Base-by-base conservation (phyloP, 37 sponge, comb jelly and placozoan species). In the Diacarnus erythraeanus region DNA sequence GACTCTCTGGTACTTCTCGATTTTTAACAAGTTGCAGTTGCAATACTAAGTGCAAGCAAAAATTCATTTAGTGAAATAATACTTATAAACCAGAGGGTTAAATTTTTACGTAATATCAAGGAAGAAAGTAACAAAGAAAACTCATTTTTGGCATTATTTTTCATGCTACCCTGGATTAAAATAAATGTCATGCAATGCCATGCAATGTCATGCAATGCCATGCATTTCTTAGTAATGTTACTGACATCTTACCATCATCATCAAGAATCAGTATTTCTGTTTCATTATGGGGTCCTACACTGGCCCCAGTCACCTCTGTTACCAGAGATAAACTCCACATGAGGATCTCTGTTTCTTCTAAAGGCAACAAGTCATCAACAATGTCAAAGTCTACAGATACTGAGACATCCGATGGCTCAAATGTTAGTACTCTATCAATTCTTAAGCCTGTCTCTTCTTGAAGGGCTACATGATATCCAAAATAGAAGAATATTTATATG, bases 161-260 rank as follows among this genome's bases (percentile, higher is more conserved):
- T n/a, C n/a, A n/a, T n/a, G n/a, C n/a, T n/a, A n/a, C n/a, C n/a
- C n/a, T n/a, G n/a, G n/a, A n/a, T n/a, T n/a, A n/a, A n/a, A n/a
- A n/a, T n/a, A n/a, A n/a, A n/a, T n/a, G n/a, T n/a, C n/a, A n/a
- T n/a, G n/a, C n/a, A n/a, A n/a, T n/a, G n/a, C n/a, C n/a, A n/a
- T n/a, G n/a, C n/a, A n/a, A n/a, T n/a, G n/a, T n/a, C n/a, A n/a
- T n/a, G n/a, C n/a, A n/a, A n/a, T n/a, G n/a, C n/a, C n/a, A n/a
- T n/a, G n/a, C n/a, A n/a, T n/a, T n/a, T n/a, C n/a, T n/a, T n/a
- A 12, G 8, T 63, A 29, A 63, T 63, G n/a, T 23, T 63, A 23
- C 31, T n/a, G 64, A 33, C 79, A 41, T 63, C 64, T 4, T 51
- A 79, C 79, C 69, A 79, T 79, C 79, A 51, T 79, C 69, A 69